Evolutionary conservation across 1,140 invertebrate species (phyloP), one percentile per base, ranked within the genome.

Genomic region (Zaprionus tsacasi): DNA sequence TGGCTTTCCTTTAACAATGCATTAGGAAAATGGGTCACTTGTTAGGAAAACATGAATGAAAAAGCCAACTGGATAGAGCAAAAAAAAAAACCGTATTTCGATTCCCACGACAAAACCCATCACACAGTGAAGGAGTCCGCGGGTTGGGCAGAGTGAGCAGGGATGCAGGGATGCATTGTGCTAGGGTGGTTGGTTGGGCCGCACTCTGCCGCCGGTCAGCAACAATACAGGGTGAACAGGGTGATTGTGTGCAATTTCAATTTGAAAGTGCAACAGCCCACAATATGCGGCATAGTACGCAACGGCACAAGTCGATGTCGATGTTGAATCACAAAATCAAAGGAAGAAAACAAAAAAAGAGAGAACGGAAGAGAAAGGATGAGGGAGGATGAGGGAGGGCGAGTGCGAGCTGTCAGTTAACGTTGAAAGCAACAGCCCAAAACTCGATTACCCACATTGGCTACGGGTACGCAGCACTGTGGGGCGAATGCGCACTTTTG

Each of bases 361-460:
- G 48, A 21, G 33, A n/a, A 27, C 52, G 40, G 45, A 27, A 65
- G 12, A 11, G 21, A 17, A 38, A 61, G 13, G 48, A 33, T 50
- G 63, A n/a, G 25, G 17, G 11, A 30, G 48, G 27, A 36, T 25
- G 43, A 21, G 36, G 12, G 25, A 55, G 57, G 48, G 17, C 25
- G 57, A 40, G 61, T 40, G 40, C 63, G 35, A 57, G 38, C 55
- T 58, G 78, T 89, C 85, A 82, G 74, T 74, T 70, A 76, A 69
- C 72, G 3, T 3, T 55, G 58, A 76, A 78, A 81, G 85, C 81
- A 79, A 88, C 81, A 88, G 83, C 70, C 80, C 81, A 75, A 81
- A 85, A 91, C 86, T 86, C 72, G 86, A 90, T 90, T 81, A 90
- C 71, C 73, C 70, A 77, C 78, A 78, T 76, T 78, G 55, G 50